Evolutionary conservation across 1,140 invertebrate species (phyloP).

Genomic region (Nasonia vitripennis): DNA sequence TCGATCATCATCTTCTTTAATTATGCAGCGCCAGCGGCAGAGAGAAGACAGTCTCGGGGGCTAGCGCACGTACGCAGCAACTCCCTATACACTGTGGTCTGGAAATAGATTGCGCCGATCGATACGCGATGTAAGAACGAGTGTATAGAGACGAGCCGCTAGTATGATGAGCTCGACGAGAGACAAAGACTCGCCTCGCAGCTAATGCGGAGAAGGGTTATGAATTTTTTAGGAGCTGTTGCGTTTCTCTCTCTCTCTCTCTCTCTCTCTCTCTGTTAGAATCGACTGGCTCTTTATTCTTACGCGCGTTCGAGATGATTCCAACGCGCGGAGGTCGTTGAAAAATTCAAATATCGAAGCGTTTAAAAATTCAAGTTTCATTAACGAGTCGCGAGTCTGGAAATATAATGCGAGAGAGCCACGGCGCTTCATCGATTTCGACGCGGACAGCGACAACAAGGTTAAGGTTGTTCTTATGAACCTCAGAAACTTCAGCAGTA

Average conservation of each 20-base stretch:
- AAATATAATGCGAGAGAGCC: not conserved
- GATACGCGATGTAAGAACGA: conserved; percentile 31
- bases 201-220: not conserved
- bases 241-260: too few relatives aligned
- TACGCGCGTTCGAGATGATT: too few relatives aligned
- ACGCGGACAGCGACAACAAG: not conserved
- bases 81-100: not conserved
- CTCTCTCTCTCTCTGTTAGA: too few relatives aligned
- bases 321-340: too few relatives aligned
- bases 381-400: too few relatives aligned
- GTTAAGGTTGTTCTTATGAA: conserved; percentile 14
- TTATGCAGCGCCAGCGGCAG: conserved; percentile 52
- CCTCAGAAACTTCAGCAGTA: not conserved
- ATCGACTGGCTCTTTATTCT: too few relatives aligned
- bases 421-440: not conserved
- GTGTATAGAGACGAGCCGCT: not conserved
- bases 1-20: conserved; percentile 55
- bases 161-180: not conserved
- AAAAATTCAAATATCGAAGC: too few relatives aligned
- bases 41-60: not conserved
- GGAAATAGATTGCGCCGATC: conserved; percentile 26
- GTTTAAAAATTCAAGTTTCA: too few relatives aligned
- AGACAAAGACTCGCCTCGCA: not conserved
- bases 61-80: conserved; percentile 1
- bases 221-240: too few relatives aligned